A percentile compares a stretch with the other conserved stretches of the same genome.
Conservation (phyloP, 2,113 vertebrate genomes). For the Varanus salvator region DNA sequence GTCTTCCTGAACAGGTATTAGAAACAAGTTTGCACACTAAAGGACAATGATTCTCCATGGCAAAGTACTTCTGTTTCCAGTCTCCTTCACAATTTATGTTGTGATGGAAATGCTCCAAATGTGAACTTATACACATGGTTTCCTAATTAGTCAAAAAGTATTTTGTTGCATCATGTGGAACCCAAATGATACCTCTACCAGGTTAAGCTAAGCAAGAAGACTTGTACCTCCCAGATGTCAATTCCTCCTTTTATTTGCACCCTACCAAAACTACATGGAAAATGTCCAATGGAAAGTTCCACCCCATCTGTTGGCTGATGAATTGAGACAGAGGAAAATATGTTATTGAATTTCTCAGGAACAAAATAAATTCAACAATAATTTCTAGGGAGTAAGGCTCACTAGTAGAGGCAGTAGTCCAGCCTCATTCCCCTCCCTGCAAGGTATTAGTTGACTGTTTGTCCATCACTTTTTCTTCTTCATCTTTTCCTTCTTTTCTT, state of each 20-base stretch:
- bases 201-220: not conserved
- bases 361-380: too few species aligned
- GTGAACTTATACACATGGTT: not conserved
- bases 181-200: not conserved
- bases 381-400: too few species aligned
- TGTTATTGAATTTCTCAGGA: too few species aligned
- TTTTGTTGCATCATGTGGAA: not conserved
- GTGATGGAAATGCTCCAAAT: not conserved
- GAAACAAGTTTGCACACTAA: not conserved
- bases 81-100: not conserved
- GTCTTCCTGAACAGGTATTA: not conserved
- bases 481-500: too few species aligned
- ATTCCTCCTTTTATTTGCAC: not conserved
- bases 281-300: too few species aligned
- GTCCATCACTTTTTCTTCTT: too few species aligned
- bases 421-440: too few species aligned
- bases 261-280: too few species aligned
- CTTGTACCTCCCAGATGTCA: not conserved
- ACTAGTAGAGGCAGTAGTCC: too few species aligned
- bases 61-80: not conserved
- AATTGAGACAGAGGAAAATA: too few species aligned
- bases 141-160: not conserved
- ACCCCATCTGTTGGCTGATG: too few species aligned
- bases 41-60: not conserved
- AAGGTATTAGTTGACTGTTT: too few species aligned